Conservation (phyloP, 92 coral and sea anemone species). For the Isaurus tuberculatus region DNA sequence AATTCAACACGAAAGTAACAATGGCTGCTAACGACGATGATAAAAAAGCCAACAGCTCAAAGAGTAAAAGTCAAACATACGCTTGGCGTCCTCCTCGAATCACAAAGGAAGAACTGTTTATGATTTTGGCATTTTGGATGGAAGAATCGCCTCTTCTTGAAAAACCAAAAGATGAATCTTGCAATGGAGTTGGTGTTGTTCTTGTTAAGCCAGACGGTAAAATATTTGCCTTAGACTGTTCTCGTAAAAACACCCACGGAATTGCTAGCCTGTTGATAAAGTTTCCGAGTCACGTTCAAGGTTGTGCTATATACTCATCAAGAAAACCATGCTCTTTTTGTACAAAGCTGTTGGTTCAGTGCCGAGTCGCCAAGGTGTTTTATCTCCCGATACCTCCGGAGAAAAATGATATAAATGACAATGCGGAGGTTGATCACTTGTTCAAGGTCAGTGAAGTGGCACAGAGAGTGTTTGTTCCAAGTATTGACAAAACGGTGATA, state of each 20-base stretch:
- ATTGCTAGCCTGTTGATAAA: conserved; percentile 64
- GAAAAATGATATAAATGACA: conserved; percentile 22
- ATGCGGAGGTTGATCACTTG: conserved; percentile 56
- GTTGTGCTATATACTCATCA: conserved; percentile 59
- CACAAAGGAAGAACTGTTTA: conserved; percentile 50
- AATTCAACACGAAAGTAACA: too few relatives aligned
- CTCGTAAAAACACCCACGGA: conserved; percentile 68
- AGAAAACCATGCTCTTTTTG: conserved; percentile 77
- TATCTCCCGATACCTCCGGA: conserved; percentile 75
- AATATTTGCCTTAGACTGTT: conserved; percentile 67
- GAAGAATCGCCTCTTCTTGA: conserved; percentile 44
- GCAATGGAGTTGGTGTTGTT: conserved; percentile 69
- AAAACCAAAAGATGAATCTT: not conserved
- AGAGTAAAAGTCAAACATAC: too few relatives aligned
- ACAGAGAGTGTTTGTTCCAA: conserved; percentile 62
- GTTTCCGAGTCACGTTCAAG: conserved; percentile 46
- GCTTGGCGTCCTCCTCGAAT: conserved; percentile 44
- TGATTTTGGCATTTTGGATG: conserved; percentile 65
- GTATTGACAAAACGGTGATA: conserved; percentile 31
- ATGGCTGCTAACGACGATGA: too few relatives aligned
- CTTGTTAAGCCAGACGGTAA: conserved; percentile 62
- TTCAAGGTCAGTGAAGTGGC: conserved; percentile 67
- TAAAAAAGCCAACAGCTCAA: too few relatives aligned
- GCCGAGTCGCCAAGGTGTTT: conserved; percentile 63
- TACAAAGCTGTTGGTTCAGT: conserved; percentile 73